Evolutionary conservation across 2,113 vertebrate species (phyloP), one percentile per base, ranked within the genome.

Genomic region (Pycnonotus jocosus): DNA sequence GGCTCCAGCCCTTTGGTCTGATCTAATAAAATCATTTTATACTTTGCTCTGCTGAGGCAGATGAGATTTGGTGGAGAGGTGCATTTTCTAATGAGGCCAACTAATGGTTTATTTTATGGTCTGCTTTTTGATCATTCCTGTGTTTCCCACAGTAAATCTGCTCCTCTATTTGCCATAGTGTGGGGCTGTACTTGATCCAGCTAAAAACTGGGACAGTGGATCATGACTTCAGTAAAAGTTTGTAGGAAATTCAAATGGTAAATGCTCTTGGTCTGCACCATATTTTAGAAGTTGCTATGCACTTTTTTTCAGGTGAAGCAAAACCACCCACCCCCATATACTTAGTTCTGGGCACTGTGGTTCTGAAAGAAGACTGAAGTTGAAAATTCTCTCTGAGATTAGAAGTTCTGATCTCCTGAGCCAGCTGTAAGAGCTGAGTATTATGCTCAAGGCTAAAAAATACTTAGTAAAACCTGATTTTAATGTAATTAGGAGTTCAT

Each of bases 71-170:
- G 17, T 58, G 7, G 20, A 57, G 19, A 53, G 7, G 12, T 33
- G 16, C 70, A 31, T 60, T 72, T 76, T 74, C n/a, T 33, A 58
- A 62, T 81, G 38, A 25, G 15, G 19, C 9, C 6, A 54, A n/a
- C 10, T 31, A 44, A 53, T 28, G 12, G 9, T 56, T 80, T 54
- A 15, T 53, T 65, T 66, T 35, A 27, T 10, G 16, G 4, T n/a
- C 5, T 7, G 3, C 4, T 24, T 40, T 30, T 35, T 37, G 21
- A 15, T 73, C 3, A 2, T 73, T 64, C 11, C 8, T 11, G 0
- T n/a, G 7, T 45, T 81, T 81, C 50, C 13, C 10, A 33, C 5
- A 17, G 15, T 45, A 68, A 76, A 58, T 17, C 13, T 64, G 6
- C 13, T 64, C 4, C 38, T 61, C 11, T 69, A 0, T 69, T 44